Evolutionary conservation across 2,113 vertebrate genomes (phyloP), one percentile per base, ranked within the genome.

Genomic region (Chroicocephalus ridibundus): DNA sequence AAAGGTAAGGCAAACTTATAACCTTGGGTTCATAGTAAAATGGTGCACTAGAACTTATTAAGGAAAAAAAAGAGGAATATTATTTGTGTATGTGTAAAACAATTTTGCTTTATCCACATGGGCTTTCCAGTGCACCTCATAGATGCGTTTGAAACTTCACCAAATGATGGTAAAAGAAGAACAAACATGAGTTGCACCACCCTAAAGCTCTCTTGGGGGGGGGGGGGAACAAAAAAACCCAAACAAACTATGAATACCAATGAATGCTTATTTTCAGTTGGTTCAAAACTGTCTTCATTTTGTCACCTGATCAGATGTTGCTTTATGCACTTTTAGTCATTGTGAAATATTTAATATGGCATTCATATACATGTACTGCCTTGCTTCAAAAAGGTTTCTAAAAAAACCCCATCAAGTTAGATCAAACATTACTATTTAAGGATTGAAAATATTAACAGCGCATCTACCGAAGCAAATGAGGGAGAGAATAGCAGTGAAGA

Each of bases 401-500:
- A 85, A 79, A 83, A 81, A 36, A 13, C 0, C 5, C 24, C 40
- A 32, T 5, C 3, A 57, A 88, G 18, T 92, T 79, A 81, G n/a
- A 92, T 47, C 42, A 93, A 95, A 86, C 57, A 86, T 32, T 44
- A 66, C 12, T 57, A 69, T 96, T 93, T 92, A 91, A 85, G 27
- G 77, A 38, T 2, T 65, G 19, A 57, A 93, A 92, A 24, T 15
- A 55, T 17, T 49, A 86, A 31, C 38, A 58, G 34, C 20, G 2
- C 11, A 26, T 29, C 6, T n/a, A 10, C 20, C 51, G 47, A 62
- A 77, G 20, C 2, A 84, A 84, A 71, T 21, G 32, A 57, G 5
- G 32, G 69, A 46, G 4, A 64, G 2, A 90, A 76, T 2, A 68
- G 0, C 6, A 89, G 40, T 2, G 7, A 74, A 46, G 16, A 62